Evolutionary conservation across 2,797 vertebrate genomes (phyloP), one percentile per base, ranked within the genome.

Genomic region (Bryconaethiops microstoma): DNA sequence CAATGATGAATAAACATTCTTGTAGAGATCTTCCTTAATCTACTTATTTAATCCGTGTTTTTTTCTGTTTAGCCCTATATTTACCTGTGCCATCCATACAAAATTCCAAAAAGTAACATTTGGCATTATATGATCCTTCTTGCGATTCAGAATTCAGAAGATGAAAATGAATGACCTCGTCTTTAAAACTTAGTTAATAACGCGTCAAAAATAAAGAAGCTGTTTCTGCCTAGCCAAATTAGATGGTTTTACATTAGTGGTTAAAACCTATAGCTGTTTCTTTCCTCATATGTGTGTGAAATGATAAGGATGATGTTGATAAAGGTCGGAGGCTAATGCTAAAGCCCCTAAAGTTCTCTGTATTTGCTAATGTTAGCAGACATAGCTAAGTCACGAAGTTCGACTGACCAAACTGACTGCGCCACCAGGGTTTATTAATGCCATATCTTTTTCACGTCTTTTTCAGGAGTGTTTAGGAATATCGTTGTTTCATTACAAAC

Each of bases 401-500:
- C 0, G 29, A 17, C 35, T 40, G 17, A 40, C 16, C 17, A 65
- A 39, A 40, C 5, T 40, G 10, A 60, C 57, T 60, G 21, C 12
- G 5, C 5, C 48, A 14, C 12, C 48, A 14, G 48, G 2, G 3
- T 63, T 63, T 35, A 3, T 23, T 12, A 60, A 9, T 8, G 19
- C 7, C 1, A 2, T 21, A 10, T 59, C 55, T 52, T 52, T 13
- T 13, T 60, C n/a, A 23, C 4, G 21, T 59, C 55, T 52, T 52
- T 13, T 13, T 60, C n/a, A 23, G 12, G 21, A 60, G n/a, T 52
- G 12, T 52, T 60, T 63, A 14, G 14, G 4, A 16, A 63, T 63
- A 6, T 63, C 1, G 2, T 6, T 1, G 5, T n/a, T 40, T 45
- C 5, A 4, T 50, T 79, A 79, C 87, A 80, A 87, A 94, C 92